Evolutionary conservation across 35 echinoderm and acorn worm genomes (phyloP).

Genomic region (Heliocidaris erythrogramma): DNA sequence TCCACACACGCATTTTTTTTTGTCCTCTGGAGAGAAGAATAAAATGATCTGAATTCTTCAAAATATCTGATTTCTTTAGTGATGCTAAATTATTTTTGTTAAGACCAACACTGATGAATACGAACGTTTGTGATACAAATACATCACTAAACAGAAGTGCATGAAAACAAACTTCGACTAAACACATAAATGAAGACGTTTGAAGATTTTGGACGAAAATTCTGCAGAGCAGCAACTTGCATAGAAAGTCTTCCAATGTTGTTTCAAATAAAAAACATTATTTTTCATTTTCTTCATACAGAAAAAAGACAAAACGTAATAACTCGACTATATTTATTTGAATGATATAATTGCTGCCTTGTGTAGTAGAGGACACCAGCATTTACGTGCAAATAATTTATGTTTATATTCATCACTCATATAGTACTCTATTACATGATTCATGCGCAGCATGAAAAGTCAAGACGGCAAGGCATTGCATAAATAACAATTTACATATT

Average conservation of each 20-base stretch:
- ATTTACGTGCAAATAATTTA: conserved; percentile 49
- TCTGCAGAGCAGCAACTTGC: conserved; percentile 4
- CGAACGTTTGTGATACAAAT: not conserved
- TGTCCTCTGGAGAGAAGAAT: not conserved
- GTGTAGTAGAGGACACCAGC: not conserved
- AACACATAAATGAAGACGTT: not conserved
- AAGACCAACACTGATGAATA: not conserved
- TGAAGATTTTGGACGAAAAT: conserved; percentile 11
- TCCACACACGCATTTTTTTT: conserved; percentile 20
- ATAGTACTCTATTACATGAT: conserved; percentile 46
- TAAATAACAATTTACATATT: conserved; percentile 34
- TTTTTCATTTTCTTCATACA: not conserved
- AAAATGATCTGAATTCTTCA: not conserved
- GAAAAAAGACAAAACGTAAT: not conserved
- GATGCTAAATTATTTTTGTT: not conserved
- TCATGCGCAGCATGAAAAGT: conserved; percentile 49
- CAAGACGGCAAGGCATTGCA: conserved; percentile 45
- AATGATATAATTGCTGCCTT: not conserved
- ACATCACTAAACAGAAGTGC: not conserved
- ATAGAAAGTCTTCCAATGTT: not conserved
- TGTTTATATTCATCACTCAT: conserved; percentile 23
- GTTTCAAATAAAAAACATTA: not conserved
- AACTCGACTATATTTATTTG: not conserved
- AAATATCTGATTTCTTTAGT: not conserved
- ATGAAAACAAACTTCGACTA: not conserved